Conservation (phyloP, 2,888 invertebrate species). For the Lapara coniferarum region DNA sequence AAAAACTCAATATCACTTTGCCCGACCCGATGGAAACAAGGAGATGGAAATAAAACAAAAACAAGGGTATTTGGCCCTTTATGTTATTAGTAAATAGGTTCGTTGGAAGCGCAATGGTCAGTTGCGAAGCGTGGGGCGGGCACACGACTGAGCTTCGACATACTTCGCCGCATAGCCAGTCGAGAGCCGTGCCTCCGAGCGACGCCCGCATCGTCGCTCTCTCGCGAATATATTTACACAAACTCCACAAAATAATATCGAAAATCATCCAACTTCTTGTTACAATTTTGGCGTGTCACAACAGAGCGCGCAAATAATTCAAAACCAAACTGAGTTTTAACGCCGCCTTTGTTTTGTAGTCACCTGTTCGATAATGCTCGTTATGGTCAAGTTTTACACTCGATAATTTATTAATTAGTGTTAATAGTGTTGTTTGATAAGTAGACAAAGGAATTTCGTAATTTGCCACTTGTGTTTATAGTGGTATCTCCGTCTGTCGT, state of each 20-base stretch:
- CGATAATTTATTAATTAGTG: background rate
- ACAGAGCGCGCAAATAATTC: background rate
- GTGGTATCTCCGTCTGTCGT: background rate
- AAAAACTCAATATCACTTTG: too few species aligned
- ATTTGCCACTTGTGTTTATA: background rate
- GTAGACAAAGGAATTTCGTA: background rate
- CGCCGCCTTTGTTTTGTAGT: background rate
- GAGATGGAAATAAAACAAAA: background rate
- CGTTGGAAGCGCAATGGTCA: background rate
- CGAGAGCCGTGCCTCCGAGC: conserved; percentile 38
- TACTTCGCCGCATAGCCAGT: conserved; percentile 38
- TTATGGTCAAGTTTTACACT: background rate
- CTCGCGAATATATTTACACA: conserved; percentile 26
- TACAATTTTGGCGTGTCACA: background rate
- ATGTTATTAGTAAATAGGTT: background rate
- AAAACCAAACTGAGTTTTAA: too few species aligned
- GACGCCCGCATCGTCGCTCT: conserved; percentile 34
- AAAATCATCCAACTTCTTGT: conserved; percentile 26
- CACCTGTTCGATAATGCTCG: conserved; percentile 3
- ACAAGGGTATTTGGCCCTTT: background rate
- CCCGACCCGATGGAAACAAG: background rate
- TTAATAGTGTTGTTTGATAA: conserved; percentile 7
- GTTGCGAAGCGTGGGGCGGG: conserved; percentile 22
- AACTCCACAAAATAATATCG: conserved; percentile 25
- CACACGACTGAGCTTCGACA: conserved; percentile 13